Evolutionary conservation across 2,113 vertebrate genomes (phyloP).

Genomic region (Stegostoma tigrinum): DNA sequence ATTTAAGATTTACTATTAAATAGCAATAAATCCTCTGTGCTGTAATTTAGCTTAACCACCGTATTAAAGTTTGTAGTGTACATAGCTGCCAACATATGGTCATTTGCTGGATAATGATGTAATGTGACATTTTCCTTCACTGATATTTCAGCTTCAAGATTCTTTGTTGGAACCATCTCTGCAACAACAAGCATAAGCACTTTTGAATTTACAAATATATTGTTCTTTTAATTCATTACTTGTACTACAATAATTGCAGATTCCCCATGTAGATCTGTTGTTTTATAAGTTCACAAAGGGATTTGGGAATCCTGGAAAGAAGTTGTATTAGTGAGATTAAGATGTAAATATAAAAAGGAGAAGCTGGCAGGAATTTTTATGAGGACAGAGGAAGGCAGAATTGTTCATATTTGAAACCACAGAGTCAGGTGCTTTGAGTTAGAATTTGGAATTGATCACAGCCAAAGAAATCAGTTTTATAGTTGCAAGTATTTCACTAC

Average conservation of each 20-base stretch:
- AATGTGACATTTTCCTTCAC: not conserved
- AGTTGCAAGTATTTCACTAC: constrained; percentile 56
- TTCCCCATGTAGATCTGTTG: not conserved
- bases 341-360: not conserved
- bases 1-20: not conserved
- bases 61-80: not conserved
- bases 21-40: not conserved
- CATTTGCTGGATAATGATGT: not conserved
- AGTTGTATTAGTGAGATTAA: not conserved
- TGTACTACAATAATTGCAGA: not conserved
- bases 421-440: constrained; percentile 83
- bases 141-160: not conserved
- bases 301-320: not conserved
- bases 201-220: not conserved
- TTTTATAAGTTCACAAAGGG: not conserved
- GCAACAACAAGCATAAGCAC: not conserved
- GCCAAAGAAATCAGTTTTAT: constrained; percentile 59
- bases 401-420: constrained; percentile 47
- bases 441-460: constrained; percentile 85
- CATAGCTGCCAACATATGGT: not conserved
- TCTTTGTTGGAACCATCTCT: not conserved
- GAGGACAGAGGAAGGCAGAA: not conserved
- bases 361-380: not conserved
- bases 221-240: not conserved
- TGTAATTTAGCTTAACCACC: not conserved